These are phyloP conservation scores for Ciconia stormi DNA, from an alignment of 2,113 vertebrate species.

Conservation along the genomic window DNA sequence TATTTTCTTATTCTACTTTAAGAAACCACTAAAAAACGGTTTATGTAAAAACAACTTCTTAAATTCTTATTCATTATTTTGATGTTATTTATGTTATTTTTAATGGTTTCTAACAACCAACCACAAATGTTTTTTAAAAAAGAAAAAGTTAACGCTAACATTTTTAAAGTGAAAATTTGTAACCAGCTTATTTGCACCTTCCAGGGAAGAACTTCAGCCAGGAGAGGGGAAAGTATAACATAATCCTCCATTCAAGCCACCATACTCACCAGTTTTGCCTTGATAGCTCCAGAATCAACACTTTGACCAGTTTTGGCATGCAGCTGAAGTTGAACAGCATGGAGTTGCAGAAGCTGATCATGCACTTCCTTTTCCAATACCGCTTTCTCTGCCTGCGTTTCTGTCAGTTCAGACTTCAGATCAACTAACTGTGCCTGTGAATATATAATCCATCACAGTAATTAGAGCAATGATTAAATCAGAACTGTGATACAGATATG, in stretches of 20 bases:
- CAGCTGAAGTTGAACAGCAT: slow-evolving; percentile 93
- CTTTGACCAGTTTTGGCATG: slow-evolving; percentile 89
- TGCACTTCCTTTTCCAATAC: slow-evolving; percentile 93
- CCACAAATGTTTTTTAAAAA: background rate
- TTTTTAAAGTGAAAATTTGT: background rate
- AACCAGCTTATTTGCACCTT: background rate
- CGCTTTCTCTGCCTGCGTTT: slow-evolving; percentile 86
- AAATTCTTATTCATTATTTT: background rate
- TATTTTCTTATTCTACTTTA: background rate
- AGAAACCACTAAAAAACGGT: background rate
- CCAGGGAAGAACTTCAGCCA: background rate
- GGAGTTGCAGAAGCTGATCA: slow-evolving; percentile 88
- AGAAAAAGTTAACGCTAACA: background rate
- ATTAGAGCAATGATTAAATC: background rate
- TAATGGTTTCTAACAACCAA: background rate
- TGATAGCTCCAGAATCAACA: slow-evolving; percentile 91
- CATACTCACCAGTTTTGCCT: slow-evolving; percentile 89
- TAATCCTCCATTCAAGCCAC: background rate
- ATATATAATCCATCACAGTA: background rate
- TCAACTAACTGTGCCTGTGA: slow-evolving; percentile 95
- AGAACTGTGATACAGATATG: background rate
- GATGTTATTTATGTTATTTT: background rate
- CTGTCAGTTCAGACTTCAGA: slow-evolving; percentile 92
- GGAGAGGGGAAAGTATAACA: background rate
- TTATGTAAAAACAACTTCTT: background rate